phyloP scores from a whole-genome alignment of 2,113 vertebrate genomes.

The Megaceryle maxima region DNA sequence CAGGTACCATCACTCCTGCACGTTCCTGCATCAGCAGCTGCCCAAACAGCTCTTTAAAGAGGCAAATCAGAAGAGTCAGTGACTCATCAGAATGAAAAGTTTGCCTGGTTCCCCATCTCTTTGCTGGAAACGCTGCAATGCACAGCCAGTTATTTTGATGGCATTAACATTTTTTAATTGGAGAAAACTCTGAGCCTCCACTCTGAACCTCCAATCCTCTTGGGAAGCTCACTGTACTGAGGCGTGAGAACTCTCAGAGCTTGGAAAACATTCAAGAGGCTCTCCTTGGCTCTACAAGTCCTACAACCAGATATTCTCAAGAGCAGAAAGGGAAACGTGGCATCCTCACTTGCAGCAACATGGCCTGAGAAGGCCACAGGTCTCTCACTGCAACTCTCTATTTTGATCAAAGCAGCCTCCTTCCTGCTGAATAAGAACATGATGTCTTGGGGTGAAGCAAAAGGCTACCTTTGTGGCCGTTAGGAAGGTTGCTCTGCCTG shows the following conservation, averaged over 20 bases:
- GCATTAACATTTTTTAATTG: neutral
- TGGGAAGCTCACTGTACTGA: fast-evolving
- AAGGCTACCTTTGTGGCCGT: fast-evolving
- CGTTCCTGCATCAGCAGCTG: conserved; percentile 8
- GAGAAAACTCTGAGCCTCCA: neutral
- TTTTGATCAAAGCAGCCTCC: neutral
- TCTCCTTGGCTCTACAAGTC: neutral
- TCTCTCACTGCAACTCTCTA: neutral
- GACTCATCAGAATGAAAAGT: conserved; percentile 37
- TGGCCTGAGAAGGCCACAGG: neutral
- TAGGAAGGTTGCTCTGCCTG: neutral
- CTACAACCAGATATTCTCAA: neutral
- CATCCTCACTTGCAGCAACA: neutral
- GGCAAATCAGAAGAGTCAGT: conserved; percentile 4
- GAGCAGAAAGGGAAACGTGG: neutral
- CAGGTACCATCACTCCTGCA: neutral
- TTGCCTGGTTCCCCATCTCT: neutral
- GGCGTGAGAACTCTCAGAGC: neutral
- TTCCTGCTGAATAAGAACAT: neutral
- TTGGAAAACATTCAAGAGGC: neutral
- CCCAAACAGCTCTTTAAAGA: conserved; percentile 11
- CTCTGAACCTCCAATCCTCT: neutral
- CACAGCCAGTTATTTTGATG: neutral
- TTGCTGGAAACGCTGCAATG: neutral
- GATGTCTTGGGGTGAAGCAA: neutral